Conservation (phyloP, 1,140 invertebrate genomes). For the Polypedilum vanderplanki region DNA sequence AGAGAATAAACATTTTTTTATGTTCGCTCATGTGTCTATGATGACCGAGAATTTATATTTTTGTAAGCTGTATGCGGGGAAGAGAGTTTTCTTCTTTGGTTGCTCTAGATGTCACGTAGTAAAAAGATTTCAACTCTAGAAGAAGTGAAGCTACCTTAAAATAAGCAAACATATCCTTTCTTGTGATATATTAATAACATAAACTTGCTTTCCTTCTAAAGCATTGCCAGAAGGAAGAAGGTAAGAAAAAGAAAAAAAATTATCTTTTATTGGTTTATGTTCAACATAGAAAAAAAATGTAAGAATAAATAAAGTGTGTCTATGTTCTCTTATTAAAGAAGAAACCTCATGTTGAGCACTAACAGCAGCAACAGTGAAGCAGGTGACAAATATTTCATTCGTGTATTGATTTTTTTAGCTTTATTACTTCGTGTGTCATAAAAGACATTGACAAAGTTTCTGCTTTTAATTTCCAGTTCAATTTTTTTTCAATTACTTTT, state of each 20-base stretch:
- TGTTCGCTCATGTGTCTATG: background rate
- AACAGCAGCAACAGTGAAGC: too few species aligned
- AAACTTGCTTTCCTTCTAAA: background rate
- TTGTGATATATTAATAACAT: constrained; percentile 19
- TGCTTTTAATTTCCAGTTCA: background rate
- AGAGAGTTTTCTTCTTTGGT: background rate
- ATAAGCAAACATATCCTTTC: constrained; percentile 13
- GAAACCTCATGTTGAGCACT: too few species aligned
- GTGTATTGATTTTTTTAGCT: too few species aligned
- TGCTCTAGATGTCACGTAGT: background rate
- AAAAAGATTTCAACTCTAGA: background rate
- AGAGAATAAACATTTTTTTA: background rate
- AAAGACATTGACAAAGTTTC: background rate
- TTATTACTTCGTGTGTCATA: background rate
- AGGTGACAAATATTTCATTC: too few species aligned
- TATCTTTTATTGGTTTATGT: constrained; percentile 11
- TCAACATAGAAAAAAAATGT: too few species aligned
- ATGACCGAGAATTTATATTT: background rate
- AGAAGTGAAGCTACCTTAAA: background rate
- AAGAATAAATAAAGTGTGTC: too few species aligned
- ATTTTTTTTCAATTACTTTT: background rate
- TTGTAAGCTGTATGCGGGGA: background rate
- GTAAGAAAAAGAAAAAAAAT: background rate
- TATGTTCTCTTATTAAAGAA: too few species aligned
- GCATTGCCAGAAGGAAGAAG: background rate